Percentiles rank a stretch among this genome's conserved stretches.
These are phyloP conservation scores for Agrypnia vestita DNA, from an alignment of 1,140 invertebrate genomes.

Conservation along the genomic window DNA sequence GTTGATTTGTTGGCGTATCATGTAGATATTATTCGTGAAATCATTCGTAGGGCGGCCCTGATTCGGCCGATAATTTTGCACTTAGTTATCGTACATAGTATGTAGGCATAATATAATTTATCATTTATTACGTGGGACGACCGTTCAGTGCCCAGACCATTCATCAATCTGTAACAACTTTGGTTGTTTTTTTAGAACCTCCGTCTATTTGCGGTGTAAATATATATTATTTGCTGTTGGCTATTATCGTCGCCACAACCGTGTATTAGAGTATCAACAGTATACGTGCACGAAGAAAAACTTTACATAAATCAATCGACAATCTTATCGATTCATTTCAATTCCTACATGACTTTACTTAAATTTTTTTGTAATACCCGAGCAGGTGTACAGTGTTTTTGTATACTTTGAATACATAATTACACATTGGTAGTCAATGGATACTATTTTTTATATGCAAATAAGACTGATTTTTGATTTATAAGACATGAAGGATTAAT, in stretches of 20 bases:
- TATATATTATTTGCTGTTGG: background rate
- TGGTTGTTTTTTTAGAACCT: background rate
- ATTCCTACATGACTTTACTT: background rate
- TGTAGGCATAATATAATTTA: too few species aligned
- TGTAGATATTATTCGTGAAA: too few species aligned
- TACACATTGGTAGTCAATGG: too few species aligned
- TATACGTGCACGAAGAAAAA: slow-evolving; percentile 9
- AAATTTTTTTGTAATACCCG: background rate
- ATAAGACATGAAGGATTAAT: too few species aligned
- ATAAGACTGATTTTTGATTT: too few species aligned
- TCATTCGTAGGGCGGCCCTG: too few species aligned
- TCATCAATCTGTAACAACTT: slow-evolving; percentile 27
- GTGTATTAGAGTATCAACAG: slow-evolving; percentile 28
- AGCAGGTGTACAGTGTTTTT: slow-evolving; percentile 27
- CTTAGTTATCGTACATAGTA: too few species aligned
- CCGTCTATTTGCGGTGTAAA: background rate
- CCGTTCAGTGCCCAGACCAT: background rate
- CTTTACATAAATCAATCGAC: slow-evolving; percentile 16
- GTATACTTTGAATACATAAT: too few species aligned
- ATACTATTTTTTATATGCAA: too few species aligned
- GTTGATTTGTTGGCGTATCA: too few species aligned
- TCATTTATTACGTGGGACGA: slow-evolving; percentile 29
- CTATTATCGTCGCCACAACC: background rate
- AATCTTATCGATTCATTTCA: background rate
- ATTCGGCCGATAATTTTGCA: too few species aligned